These are phyloP conservation scores for Agonopterix arenella DNA, from an alignment of 2,888 invertebrate species.

Conservation along the genomic window DNA sequence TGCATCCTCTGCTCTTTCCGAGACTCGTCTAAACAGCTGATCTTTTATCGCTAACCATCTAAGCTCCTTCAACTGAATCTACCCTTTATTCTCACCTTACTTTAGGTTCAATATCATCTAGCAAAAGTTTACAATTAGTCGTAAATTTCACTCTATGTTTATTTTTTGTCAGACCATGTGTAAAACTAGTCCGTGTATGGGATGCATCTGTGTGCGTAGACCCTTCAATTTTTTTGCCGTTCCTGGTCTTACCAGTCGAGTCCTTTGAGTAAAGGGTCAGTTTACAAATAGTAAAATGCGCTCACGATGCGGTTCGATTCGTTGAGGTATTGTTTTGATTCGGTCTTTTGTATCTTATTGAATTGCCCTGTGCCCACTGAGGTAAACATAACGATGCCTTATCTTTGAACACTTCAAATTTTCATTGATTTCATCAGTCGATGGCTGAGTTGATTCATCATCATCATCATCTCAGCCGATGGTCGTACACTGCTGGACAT, in stretches of 20 bases:
- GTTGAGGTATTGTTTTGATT: constrained; percentile 30
- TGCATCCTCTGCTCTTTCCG: constrained; percentile 29
- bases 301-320: constrained; percentile 10
- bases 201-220: constrained; percentile 16
- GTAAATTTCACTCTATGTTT: constrained; percentile 32
- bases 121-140: constrained; percentile 26
- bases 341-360: constrained; percentile 16
- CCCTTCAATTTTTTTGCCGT: constrained; percentile 17
- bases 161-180: constrained; percentile 29
- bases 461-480: no score
- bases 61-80: constrained; percentile 4
- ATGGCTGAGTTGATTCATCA: no score
- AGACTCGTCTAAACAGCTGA: constrained; percentile 36
- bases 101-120: constrained; percentile 14
- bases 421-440: no score
- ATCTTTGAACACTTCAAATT: no score
- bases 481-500: no score
- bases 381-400: no score
- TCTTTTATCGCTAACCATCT: constrained; percentile 27
- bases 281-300: constrained; percentile 35
- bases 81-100: not conserved
- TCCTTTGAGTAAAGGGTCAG: constrained; percentile 31
- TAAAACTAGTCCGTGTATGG: constrained; percentile 3
- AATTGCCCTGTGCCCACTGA: not conserved
- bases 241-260: constrained; percentile 17